Conservation (phyloP, 2,797 vertebrate genomes). For the Botia almorhae region DNA sequence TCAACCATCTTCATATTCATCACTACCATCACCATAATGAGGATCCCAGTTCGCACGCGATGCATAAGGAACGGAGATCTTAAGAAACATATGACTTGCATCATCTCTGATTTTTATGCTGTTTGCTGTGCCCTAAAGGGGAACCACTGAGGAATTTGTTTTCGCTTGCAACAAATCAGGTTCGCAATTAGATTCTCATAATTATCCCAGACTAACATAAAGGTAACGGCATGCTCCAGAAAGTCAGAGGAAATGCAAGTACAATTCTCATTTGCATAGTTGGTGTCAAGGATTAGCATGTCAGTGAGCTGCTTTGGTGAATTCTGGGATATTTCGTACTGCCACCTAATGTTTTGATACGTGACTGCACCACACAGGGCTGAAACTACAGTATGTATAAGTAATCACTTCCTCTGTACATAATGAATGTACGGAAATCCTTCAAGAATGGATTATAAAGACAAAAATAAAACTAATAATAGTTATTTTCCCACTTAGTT, state of each 20-base stretch:
- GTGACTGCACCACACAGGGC: slow-evolving; percentile 31
- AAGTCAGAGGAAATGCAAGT: slow-evolving; percentile 12
- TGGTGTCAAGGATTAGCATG: slow-evolving; percentile 16
- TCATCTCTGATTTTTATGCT: slow-evolving; percentile 47
- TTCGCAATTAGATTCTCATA: slow-evolving; percentile 18
- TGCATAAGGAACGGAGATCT: slow-evolving; percentile 37
- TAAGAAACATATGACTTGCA: slow-evolving; percentile 48
- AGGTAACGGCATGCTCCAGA: slow-evolving; percentile 5
- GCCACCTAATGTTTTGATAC: slow-evolving; percentile 47
- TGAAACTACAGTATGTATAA: slow-evolving; percentile 9
- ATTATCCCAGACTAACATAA: slow-evolving; percentile 28
- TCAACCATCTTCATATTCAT: slow-evolving; percentile 68
- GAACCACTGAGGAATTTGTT: slow-evolving; percentile 49
- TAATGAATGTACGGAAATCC: not conserved
- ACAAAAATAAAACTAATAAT: slow-evolving; percentile 18
- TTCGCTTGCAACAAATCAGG: slow-evolving; percentile 39
- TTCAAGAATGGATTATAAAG: not conserved
- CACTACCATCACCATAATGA: slow-evolving; percentile 74
- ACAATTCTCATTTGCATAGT: slow-evolving; percentile 30
- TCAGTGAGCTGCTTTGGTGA: not conserved
- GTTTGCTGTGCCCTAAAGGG: slow-evolving; percentile 46
- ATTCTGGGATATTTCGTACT: slow-evolving; percentile 30
- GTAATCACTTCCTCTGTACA: not conserved
- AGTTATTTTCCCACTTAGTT: slow-evolving; percentile 4
- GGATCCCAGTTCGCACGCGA: slow-evolving; percentile 54